phyloP scores from a whole-genome alignment of 2,888 invertebrate species.

The Agrochola circellaris region DNA sequence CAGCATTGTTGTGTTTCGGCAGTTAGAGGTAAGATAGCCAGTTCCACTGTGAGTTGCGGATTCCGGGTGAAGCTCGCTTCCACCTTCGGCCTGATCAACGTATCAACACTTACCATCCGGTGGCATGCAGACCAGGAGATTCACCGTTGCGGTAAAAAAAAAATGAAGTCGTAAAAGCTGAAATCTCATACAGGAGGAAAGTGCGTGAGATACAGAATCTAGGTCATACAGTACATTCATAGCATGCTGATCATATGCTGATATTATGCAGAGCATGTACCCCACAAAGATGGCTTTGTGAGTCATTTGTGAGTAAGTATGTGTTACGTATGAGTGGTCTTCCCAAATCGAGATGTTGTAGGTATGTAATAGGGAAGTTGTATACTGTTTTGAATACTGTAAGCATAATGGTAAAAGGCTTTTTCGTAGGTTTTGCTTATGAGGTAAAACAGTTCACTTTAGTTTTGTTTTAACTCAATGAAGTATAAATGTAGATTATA shows the following conservation, averaged over 20 bases:
- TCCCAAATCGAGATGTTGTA: constrained; percentile 42
- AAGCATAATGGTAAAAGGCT: background rate
- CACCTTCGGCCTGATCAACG: too few relatives aligned
- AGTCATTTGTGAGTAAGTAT: constrained; percentile 40
- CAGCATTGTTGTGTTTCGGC: too few relatives aligned
- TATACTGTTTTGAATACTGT: constrained; percentile 12
- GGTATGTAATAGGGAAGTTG: constrained; percentile 46
- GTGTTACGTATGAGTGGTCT: constrained; percentile 45
- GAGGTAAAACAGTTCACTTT: background rate
- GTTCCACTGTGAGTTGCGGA: too few relatives aligned
- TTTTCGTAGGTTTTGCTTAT: constrained; percentile 2
- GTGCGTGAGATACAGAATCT: constrained; percentile 40
- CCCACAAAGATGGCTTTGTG: constrained; percentile 31
- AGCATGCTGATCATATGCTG: constrained; percentile 35
- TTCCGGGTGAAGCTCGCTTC: too few relatives aligned
- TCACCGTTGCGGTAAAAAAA: too few relatives aligned
- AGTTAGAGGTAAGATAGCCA: too few relatives aligned
- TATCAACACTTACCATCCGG: too few relatives aligned
- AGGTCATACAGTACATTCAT: constrained; percentile 36
- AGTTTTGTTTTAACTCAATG: background rate
- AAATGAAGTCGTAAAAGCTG: constrained; percentile 4
- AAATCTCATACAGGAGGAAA: constrained; percentile 32
- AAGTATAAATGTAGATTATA: background rate
- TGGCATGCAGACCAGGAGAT: too few relatives aligned
- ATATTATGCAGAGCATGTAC: constrained; percentile 51